Evolutionary conservation across 2,888 invertebrate species (phyloP), one percentile per base, ranked within the genome.

Genomic region (Sesia bembeciformis): DNA sequence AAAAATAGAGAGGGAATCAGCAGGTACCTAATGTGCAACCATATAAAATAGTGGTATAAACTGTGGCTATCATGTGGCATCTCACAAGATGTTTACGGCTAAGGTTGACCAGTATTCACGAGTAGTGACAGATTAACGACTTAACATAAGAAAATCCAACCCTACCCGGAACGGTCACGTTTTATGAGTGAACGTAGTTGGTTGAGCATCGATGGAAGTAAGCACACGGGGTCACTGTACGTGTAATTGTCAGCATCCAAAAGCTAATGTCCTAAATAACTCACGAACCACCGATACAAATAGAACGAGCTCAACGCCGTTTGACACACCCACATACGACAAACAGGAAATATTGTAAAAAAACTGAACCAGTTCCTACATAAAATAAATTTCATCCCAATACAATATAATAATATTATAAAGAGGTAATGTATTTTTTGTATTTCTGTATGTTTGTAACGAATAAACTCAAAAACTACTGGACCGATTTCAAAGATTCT

Each of bases 181-280:
- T 50, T 39, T 23, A 50, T 38, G 50, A 46, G 46, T 46, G 46
- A 46, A 46, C 46, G 7, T 46, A 8, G 46, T 46, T 46, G 23
- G 23, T 23, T 7, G 46, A 23, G 46, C 46, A 7, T 46, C 46
- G 46, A 7, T 5, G 52, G 53, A 58, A 56, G 57, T 58, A 61
- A 54, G 62, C 64, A 61, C 61, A 62, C 56, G 60, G 63, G 79
- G 76, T 81, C 78, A 77, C 66, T 66, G 82, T 58, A 73, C 81
- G 72, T 64, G 62, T 77, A 8, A 75, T 83, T 78, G 76, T 66
- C 64, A 61, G 66, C 68, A 61, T 65, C 67, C 68, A 74, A 74
- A 78, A 70, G 66, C 70, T 68, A 61, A 70, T 64, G 75, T 66
- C 69, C 77, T 65, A 76, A 79, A 84, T 82, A 82, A 71, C 72